These are phyloP conservation scores for Neodiprion fabricii DNA, from an alignment of 1,140 invertebrate species.

Conservation along the genomic window DNA sequence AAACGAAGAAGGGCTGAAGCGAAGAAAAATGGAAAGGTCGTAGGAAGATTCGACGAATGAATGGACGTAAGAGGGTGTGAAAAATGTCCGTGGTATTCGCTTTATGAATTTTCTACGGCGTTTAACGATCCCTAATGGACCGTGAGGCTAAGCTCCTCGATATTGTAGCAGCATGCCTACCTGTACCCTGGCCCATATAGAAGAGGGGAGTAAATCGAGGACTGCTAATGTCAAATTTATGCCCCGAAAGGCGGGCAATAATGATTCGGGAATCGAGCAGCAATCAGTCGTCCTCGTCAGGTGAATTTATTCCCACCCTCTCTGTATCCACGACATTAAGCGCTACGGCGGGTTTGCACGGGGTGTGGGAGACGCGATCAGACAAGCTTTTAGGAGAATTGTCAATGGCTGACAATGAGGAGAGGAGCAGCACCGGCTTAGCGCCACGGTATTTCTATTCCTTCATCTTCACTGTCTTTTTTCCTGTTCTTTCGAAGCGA, in stretches of 20 bases:
- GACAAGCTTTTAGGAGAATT: not conserved
- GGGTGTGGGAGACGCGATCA: no score
- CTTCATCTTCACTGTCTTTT: conserved; percentile 14
- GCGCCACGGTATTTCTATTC: no score
- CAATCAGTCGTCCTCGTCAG: not conserved
- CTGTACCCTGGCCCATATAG: no score
- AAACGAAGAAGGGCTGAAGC: not conserved
- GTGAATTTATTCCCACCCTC: no score
- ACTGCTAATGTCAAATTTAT: not conserved
- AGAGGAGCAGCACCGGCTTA: no score
- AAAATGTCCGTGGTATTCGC: not conserved
- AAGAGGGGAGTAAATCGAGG: not conserved
- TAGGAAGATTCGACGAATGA: not conserved
- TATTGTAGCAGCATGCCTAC: not conserved
- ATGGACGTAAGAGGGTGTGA: not conserved
- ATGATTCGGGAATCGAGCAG: not conserved
- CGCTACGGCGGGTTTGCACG: no score
- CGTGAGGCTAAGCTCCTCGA: no score
- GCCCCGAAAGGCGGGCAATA: not conserved
- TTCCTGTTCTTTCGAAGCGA: not conserved
- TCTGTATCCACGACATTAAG: no score
- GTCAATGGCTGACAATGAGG: no score
- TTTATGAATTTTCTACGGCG: not conserved
- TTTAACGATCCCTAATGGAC: conserved; percentile 5
- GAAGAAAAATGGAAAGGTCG: not conserved